Base-by-base conservation (phyloP, 2,113 vertebrate species). In the Marcusenius ussheri region DNA sequence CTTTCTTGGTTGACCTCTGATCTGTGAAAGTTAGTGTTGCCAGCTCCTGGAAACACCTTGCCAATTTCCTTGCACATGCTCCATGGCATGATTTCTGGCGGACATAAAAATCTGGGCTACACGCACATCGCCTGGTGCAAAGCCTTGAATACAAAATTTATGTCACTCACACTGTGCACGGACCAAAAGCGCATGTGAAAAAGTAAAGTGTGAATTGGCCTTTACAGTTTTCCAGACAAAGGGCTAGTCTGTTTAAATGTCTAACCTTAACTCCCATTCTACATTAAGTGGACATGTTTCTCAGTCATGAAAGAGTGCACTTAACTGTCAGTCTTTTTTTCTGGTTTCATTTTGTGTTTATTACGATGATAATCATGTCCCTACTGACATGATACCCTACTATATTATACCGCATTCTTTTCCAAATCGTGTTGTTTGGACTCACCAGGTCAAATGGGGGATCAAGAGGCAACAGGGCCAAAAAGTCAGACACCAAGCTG, bases 401-500 rank as follows among this genome's bases (percentile, higher is more conserved):
- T 42, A 8, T 17, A 19, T 77, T 39, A 77, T 42, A 19, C 70
- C 19, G 1, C 74, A 42, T 80, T 17, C 74, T 19, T 80, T 42
- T 39, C 4, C 13, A 42, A 17, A 62, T 27, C 3, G 15, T 42
- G 21, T 10, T 27, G 87, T 42, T 10, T 89, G n/a, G 0, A 87
- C 94, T 94, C 50, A 99, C 98, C 91, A 88, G 96, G 24, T 95
- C 92, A 0, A 92, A 88, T 2, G 97, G 95, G 1, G 95, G 95
- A 0, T 95, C 92, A 90, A 99, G 93, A 1, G 93, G 96, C 53
- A 96, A 94, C 96, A 97, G 94, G 11, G 93, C 93, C 87, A 99
- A 95, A 91, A 95, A 97, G 90, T 98, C 94, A 0, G 97, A 94
- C 87, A 99, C 95, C 0, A 99, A 98, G 74, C 93, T 94, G 56